Percentiles rank a stretch among this genome's conserved stretches.
Conservation (phyloP, 2,113 vertebrate species). For the Heteronetta atricapilla region DNA sequence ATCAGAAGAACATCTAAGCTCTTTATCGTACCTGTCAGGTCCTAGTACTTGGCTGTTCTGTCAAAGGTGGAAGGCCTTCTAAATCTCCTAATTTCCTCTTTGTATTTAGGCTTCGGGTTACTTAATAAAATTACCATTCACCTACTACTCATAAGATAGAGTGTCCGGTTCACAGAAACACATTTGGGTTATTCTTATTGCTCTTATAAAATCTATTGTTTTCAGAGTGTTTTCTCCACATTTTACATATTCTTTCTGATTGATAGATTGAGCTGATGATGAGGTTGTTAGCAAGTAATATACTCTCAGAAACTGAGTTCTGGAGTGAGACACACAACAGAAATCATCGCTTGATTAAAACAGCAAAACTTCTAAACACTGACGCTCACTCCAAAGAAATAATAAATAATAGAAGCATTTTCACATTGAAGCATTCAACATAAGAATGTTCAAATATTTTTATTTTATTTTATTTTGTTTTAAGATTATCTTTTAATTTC, state of each 20-base stretch:
- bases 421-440: background rate
- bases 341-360: conserved; percentile 25
- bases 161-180: background rate
- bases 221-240: background rate
- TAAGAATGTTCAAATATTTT: background rate
- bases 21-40: conserved; percentile 81
- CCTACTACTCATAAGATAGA: conserved; percentile 1
- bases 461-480: background rate
- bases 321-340: background rate
- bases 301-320: background rate
- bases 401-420: background rate
- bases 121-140: conserved; percentile 46
- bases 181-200: background rate
- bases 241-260: background rate
- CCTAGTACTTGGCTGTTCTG: conserved; percentile 63
- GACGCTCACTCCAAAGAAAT: background rate
- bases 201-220: background rate
- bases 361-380: background rate
- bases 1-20: conserved; percentile 75
- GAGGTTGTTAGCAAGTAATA: background rate
- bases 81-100: conserved; percentile 66
- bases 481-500: background rate
- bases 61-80: conserved; percentile 64
- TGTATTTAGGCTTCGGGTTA: conserved; percentile 17
- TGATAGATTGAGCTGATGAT: background rate